Evolutionary conservation across 2,797 vertebrate species (phyloP).

Genomic region (Knipowitschia caucasica): DNA sequence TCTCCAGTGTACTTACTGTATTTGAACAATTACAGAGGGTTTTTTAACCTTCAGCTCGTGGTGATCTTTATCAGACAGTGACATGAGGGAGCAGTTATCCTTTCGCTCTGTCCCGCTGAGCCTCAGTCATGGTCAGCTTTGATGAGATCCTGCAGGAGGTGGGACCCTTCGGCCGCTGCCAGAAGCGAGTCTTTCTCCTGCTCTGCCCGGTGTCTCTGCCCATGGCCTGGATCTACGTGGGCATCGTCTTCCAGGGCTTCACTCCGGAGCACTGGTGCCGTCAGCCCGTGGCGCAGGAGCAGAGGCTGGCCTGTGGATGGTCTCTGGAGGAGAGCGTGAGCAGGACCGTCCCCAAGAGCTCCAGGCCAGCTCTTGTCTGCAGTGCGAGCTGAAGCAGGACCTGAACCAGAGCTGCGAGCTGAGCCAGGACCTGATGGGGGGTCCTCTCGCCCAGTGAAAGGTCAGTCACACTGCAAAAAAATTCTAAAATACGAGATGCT

Average conservation of each 20-base stretch:
- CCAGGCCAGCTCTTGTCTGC: constrained; percentile 71
- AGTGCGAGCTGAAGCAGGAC: constrained; percentile 80
- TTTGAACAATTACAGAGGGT: too few species aligned
- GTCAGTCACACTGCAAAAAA: too few species aligned
- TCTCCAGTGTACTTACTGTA: too few species aligned
- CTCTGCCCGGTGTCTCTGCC: constrained; percentile 86
- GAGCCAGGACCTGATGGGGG: constrained; percentile 37
- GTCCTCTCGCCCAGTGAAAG: constrained; percentile 14
- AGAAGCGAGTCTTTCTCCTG: constrained; percentile 83
- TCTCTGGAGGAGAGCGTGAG: constrained; percentile 69
- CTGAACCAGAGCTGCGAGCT: constrained; percentile 66
- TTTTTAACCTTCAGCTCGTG: too few species aligned
- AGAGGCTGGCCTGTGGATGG: constrained; percentile 81
- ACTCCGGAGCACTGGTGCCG: constrained; percentile 87
- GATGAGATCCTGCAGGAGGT: constrained; percentile 87
- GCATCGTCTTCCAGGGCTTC: constrained; percentile 89
- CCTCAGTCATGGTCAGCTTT: constrained; percentile 53
- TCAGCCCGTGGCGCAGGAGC: constrained; percentile 67
- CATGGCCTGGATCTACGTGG: constrained; percentile 85
- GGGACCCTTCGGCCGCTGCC: constrained; percentile 86
- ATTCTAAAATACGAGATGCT: too few species aligned
- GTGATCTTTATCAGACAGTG: constrained; percentile 35
- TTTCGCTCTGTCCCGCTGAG: too few species aligned
- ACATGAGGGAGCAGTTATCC: constrained; percentile 7
- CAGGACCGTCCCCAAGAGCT: constrained; percentile 63